Conservation (phyloP, 2,888 invertebrate genomes). For the Empis livida region DNA sequence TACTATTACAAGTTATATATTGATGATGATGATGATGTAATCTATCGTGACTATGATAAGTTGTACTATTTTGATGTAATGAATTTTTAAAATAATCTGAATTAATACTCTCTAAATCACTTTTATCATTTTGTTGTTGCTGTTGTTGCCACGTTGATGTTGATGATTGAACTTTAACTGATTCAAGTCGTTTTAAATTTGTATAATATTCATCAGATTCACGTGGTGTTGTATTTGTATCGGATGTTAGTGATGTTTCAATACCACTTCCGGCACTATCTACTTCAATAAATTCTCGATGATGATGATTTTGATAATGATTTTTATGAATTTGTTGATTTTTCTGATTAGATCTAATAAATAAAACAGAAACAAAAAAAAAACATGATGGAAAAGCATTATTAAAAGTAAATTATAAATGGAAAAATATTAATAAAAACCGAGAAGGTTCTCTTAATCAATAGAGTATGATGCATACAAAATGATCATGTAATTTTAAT, state of each 20-base stretch:
- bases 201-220: constrained; percentile 29
- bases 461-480: no score
- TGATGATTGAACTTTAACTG: constrained; percentile 15
- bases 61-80: constrained; percentile 26
- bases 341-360: not conserved
- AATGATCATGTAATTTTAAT: no score
- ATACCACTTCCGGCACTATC: constrained; percentile 15
- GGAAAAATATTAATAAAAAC: no score
- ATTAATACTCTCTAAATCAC: constrained; percentile 36
- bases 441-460: no score
- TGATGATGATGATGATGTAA: no score
- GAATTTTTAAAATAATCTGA: constrained; percentile 37
- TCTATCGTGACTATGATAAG: not conserved
- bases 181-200: constrained; percentile 34
- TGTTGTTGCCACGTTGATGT: constrained; percentile 14
- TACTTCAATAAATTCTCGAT: constrained; percentile 17
- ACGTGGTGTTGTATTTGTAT: constrained; percentile 7
- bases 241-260: constrained; percentile 10
- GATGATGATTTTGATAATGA: constrained; percentile 3
- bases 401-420: no score
- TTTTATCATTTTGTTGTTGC: constrained; percentile 35
- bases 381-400: no score
- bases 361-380: no score
- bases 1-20: not conserved
- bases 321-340: constrained; percentile 13